Base-by-base conservation (phyloP, 37 sponge, comb jelly and placozoan species). In the Bolinopsis microptera region DNA sequence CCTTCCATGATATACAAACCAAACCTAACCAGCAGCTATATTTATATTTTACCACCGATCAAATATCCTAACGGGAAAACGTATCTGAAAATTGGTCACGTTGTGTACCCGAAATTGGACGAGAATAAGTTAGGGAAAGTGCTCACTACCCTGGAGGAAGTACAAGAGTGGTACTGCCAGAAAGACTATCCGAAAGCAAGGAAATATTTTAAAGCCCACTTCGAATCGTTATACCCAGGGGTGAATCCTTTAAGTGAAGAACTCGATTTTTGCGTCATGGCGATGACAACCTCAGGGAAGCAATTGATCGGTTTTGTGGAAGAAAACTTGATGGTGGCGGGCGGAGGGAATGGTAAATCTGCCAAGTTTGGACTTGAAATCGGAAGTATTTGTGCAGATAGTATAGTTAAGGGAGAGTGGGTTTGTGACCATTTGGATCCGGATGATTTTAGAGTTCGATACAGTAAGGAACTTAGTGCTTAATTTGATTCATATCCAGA, bases 291-390 rank as follows among this genome's bases (percentile, higher is more conserved):
- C 0, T 41, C 90, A 0, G 90, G 90, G 23, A 86, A 41, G 35
- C 90, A 86, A 34, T 40, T 36, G 38, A 86, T 86, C 22, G 90
- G 35, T 23, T 86, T 86, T 34, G 28, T 86, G 27, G 30, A 40
- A 5, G 30, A 39, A 24, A 38, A 38, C 23, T 40, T 41, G 0
- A 22, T 86, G 25, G 41, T 41, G 27, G 90, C 36, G n/a, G n/a
- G 28, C 2, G 90, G 90, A 38, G 90, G 90, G 2, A 86, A 86
- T 40, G 90, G 90, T 3, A 41, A 41, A 23, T 86, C 90, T 5
- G 90, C 90, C 5, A 86, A 86, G 39, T 41, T 86, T 23, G 90
- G 90, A 40, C 90, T 86, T 0, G 48, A 86, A 41, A 86, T 86
- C 39, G 90, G 90, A 24, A 18, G 5, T 1, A 40, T 86, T 86